Conservation (phyloP, 2,797 vertebrate species). For the Sciaenops ocellatus region DNA sequence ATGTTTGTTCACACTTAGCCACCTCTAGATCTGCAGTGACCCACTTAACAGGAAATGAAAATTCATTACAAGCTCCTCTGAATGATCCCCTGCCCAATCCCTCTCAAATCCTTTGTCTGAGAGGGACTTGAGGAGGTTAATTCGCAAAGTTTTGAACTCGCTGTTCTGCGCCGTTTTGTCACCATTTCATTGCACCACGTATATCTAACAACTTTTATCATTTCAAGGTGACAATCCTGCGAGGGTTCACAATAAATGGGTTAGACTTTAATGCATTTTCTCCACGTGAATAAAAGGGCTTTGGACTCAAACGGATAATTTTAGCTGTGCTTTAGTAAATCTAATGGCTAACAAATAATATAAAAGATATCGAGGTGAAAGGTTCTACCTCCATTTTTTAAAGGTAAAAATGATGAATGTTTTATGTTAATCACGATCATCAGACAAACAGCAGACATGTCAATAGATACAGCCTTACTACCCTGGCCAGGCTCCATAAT, state of each 20-base stretch:
- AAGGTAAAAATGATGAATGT: conserved; percentile 24
- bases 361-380: conserved; percentile 7
- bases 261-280: not conserved
- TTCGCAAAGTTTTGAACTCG: not conserved
- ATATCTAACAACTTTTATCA: conserved; percentile 4
- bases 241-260: not conserved
- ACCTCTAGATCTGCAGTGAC: conserved; percentile 55
- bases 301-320: conserved; percentile 27
- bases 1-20: conserved; percentile 40
- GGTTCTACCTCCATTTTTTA: not conserved
- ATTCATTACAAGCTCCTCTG: conserved; percentile 31
- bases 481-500: conserved; percentile 52
- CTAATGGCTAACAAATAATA: conserved; percentile 7
- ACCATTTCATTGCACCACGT: conserved; percentile 11
- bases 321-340: not conserved
- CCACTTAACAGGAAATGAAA: conserved; percentile 59
- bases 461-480: conserved; percentile 41
- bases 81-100: conserved; percentile 15
- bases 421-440: conserved; percentile 47
- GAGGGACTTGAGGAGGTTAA: conserved; percentile 12
- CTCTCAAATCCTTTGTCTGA: not conserved
- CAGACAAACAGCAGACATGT: conserved; percentile 52
- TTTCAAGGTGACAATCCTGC: not conserved
- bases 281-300: conserved; percentile 18
- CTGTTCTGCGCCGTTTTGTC: conserved; percentile 13